Evolutionary conservation across 35 echinoderm and acorn worm species (phyloP).

Genomic region (Eucidaris tribuloides): DNA sequence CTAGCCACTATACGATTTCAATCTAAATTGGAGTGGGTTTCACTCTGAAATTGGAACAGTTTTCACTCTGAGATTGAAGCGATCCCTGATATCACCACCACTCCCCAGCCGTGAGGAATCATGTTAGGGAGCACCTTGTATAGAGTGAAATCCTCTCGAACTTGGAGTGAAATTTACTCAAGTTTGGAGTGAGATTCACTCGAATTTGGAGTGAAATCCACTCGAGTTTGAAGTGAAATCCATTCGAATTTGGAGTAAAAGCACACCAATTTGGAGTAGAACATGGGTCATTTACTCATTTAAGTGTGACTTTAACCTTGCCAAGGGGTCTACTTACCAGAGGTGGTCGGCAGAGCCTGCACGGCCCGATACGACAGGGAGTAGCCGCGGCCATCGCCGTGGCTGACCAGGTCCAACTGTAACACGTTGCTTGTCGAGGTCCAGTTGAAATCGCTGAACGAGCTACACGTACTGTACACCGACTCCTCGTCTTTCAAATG

Average conservation of each 20-base stretch:
- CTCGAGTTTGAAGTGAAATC: not conserved
- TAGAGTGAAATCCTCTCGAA: too few species aligned
- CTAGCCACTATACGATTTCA: too few species aligned
- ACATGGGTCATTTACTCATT: not conserved
- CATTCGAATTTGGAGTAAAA: too few species aligned
- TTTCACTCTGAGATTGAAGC: too few species aligned
- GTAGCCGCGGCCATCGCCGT: slow-evolving; percentile 2
- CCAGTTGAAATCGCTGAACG: slow-evolving; percentile 22
- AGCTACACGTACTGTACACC: slow-evolving; percentile 18
- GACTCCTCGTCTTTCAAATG: slow-evolving; percentile 3
- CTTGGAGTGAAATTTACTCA: too few species aligned
- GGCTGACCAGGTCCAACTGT: not conserved
- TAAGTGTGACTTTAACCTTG: not conserved
- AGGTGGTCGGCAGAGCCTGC: not conserved
- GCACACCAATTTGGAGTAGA: too few species aligned
- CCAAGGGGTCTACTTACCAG: not conserved
- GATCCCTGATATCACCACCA: too few species aligned
- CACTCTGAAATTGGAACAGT: too few species aligned
- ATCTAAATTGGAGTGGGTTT: too few species aligned
- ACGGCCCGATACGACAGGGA: not conserved
- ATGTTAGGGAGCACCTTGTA: too few species aligned
- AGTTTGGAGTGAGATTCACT: too few species aligned
- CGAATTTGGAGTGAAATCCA: not conserved
- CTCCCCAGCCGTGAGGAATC: too few species aligned
- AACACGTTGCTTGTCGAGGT: not conserved